phyloP scores from a whole-genome alignment of 2,888 invertebrate species.

The Lasioglossum figueresi region DNA sequence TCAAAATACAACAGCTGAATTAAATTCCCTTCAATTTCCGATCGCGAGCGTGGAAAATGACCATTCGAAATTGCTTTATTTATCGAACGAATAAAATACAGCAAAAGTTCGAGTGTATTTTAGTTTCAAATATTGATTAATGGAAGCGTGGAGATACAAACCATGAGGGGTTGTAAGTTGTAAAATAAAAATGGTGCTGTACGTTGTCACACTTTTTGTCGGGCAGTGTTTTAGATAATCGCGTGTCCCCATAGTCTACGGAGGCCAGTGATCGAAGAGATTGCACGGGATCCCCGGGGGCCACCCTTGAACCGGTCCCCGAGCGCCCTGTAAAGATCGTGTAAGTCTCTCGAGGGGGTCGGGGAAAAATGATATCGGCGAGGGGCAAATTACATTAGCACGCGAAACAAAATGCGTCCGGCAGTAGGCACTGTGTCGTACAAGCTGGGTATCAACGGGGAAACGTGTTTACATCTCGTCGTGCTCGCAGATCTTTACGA shows the following conservation, averaged over 20 bases:
- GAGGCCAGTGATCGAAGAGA: neutral
- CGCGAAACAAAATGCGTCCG: constrained; percentile 49
- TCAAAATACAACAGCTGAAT: neutral
- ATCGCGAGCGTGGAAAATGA: neutral
- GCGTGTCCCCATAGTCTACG: neutral
- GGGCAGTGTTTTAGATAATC: neutral
- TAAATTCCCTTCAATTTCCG: neutral
- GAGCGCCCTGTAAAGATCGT: constrained; percentile 3
- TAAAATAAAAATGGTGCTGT: neutral
- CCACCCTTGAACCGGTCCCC: constrained; percentile 17
- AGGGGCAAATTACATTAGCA: constrained; percentile 54
- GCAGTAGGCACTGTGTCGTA: constrained; percentile 44
- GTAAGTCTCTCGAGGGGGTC: constrained; percentile 13
- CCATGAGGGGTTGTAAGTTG: neutral
- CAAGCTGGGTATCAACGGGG: constrained; percentile 60
- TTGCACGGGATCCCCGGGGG: neutral
- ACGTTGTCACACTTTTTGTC: neutral
- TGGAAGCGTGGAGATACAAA: neutral
- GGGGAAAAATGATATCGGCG: constrained; percentile 25
- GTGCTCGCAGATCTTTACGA: constrained; percentile 63
- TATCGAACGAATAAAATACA: neutral
- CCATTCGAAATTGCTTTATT: neutral
- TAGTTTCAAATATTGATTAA: too few species aligned
- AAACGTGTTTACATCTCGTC: constrained; percentile 65
- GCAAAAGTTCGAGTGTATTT: too few species aligned